phyloP scores from a whole-genome alignment of 2,888 invertebrate genomes.

The Mythimna pallens region DNA sequence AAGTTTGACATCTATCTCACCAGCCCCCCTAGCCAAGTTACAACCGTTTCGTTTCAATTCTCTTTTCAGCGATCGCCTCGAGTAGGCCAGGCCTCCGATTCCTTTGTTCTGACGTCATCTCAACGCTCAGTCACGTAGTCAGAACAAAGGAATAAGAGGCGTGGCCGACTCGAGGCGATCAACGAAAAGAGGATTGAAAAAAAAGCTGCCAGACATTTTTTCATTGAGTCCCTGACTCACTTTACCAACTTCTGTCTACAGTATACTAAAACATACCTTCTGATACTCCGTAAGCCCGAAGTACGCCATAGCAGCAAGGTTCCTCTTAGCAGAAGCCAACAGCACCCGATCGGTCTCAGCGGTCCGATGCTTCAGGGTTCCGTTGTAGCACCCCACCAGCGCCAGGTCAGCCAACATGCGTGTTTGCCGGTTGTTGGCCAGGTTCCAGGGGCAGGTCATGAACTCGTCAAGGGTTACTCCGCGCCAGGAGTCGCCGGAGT shows the following conservation, averaged over 20 bases:
- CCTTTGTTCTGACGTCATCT: too few species aligned
- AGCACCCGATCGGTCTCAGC: constrained; percentile 95
- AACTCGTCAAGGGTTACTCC: constrained; percentile 98
- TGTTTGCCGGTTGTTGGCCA: constrained; percentile 99
- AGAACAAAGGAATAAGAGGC: too few species aligned
- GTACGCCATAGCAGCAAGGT: constrained; percentile 98
- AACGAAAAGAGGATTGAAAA: too few species aligned
- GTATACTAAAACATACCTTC: constrained; percentile 89
- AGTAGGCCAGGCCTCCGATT: too few species aligned
- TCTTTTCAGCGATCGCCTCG: too few species aligned
- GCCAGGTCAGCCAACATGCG: constrained; percentile 99
- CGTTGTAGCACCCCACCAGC: constrained; percentile 98
- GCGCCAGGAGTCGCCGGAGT: constrained; percentile 95
- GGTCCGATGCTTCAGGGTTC: constrained; percentile 92
- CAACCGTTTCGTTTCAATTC: too few species aligned
- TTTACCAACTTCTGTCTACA: neutral
- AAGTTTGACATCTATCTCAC: too few species aligned
- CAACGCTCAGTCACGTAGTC: too few species aligned
- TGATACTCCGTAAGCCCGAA: constrained; percentile 99
- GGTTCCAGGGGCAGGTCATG: constrained; percentile 97
- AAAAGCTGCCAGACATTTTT: too few species aligned
- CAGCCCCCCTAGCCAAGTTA: too few species aligned
- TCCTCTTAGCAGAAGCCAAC: constrained; percentile 98
- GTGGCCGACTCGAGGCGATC: too few species aligned
- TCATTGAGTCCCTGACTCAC: too few species aligned